phyloP scores from a whole-genome alignment of 2,113 vertebrate genomes.

The Catagonus wagneri region DNA sequence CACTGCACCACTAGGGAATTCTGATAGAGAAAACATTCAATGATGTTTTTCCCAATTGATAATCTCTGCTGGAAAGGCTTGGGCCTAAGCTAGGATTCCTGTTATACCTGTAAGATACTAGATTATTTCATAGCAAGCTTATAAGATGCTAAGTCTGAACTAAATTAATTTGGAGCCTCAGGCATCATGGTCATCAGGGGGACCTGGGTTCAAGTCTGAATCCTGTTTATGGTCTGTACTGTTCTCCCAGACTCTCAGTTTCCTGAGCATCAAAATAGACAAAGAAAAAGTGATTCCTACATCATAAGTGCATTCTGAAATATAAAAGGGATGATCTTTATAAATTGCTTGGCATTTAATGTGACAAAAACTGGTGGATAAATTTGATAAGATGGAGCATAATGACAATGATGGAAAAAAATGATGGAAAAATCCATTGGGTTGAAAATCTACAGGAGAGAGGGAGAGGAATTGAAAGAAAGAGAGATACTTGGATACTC shows the following conservation, averaged over 20 bases:
- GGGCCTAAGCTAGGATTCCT: not conserved
- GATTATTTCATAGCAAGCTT: not conserved
- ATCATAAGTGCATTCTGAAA: not conserved
- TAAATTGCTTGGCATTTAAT: not conserved
- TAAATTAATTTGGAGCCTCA: not conserved
- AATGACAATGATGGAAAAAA: conserved; percentile 4
- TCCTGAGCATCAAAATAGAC: not conserved
- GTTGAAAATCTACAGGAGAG: not conserved
- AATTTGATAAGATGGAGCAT: not conserved
- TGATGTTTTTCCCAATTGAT: not conserved
- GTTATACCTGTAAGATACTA: not conserved
- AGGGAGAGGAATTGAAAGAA: not conserved
- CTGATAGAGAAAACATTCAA: not conserved
- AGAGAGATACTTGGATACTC: not conserved
- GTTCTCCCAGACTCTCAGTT: not conserved
- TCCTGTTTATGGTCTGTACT: not conserved
- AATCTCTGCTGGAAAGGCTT: not conserved
- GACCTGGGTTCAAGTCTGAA: not conserved
- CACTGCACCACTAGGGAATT: too few species aligned
- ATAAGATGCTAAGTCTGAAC: not conserved
- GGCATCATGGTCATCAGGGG: not conserved
- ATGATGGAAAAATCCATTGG: not conserved
- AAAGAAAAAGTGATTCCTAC: not conserved
- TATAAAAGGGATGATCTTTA: not conserved
- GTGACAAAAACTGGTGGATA: not conserved